Evolutionary conservation across 2,888 invertebrate genomes (phyloP), one percentile per base, ranked within the genome.

Genomic region (Mechanitis messenoides): DNA sequence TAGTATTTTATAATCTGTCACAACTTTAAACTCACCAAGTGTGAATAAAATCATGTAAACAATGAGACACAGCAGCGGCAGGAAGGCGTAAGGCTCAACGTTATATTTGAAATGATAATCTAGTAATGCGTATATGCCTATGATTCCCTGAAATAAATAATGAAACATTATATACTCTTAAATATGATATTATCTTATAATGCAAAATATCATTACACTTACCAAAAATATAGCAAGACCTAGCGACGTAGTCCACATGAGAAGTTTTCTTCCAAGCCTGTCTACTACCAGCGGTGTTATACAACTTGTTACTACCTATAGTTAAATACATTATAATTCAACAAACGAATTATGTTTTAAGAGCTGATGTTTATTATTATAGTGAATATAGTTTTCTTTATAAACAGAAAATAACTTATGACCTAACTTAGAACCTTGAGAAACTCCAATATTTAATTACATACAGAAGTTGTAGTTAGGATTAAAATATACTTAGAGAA

Each of bases 271-370:
- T 0, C 97, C 97, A 55, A 94, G 91, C 53, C 92, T 91, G 78
- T 96, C 96, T 57, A 95, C 95, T 45, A 96, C 90, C 7, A 94
- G 72, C 0, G 95, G 95, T 0, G 95, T 94, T 2, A 93, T 78
- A 53, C 91, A 92, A 55, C 96, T 96, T 0, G 95, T 93, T 1
- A 92, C 79, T 12, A 96, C 92, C 87, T 96, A 92, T 0, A 46
- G 35, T 59, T 28, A 12, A 46, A 55, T 5, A 60, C 7, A 45
- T 47, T 45, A 9, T 11, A 3, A n/a, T 42, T 9, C 1, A 9
- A 42, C 3, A 9, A 42, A 5, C 6, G 3, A 6, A 35, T 6
- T 35, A 7, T 11, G 42, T 42, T 5, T 42, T 11, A 42, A 42
- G 7, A 42, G 42, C 9, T 7, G 42, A 9, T 42, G 7, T 42